Evolutionary conservation across 2,888 invertebrate genomes (phyloP), one percentile per base, ranked within the genome.

Genomic region (Nycteola revayana): DNA sequence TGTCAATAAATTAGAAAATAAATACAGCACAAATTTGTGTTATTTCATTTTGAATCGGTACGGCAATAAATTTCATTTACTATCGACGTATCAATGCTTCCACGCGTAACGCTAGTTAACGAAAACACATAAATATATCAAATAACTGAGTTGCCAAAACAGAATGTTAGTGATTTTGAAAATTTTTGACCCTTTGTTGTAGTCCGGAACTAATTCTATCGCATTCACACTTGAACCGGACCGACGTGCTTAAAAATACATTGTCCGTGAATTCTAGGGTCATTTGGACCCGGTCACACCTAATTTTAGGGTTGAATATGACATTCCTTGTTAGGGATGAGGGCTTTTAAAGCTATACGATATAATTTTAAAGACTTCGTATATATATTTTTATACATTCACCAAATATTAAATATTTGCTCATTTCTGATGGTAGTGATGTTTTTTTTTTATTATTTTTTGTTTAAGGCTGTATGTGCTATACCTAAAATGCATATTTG

Each of bases 261-360:
- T 88, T 77, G 78, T 70, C 80, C 87, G 81, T 86, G 59, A 85
- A 81, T 55, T 67, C 54, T 56, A 49, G 82, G 86, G 81, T 83
- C 82, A 75, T 75, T 82, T 73, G 61, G 60, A 64, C 60, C 64
- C 71, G 60, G 84, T 82, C 79, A 82, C 79, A 78, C 75, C 66
- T 76, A 63, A 75, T 80, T 78, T 71, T 56, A 44, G 59, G 63
- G 61, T 71, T 74, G 68, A 66, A 61, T 62, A 64, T 65, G 47
- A 41, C 34, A 36, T 34, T 53, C 21, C 34, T 35, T 27, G 44
- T 29, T 49, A 25, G 21, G n/a, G n/a, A n/a, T n/a, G n/a, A n/a
- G n/a, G n/a, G n/a, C n/a, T n/a, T n/a, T n/a, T n/a, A n/a, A n/a
- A n/a, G n/a, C n/a, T n/a, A n/a, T n/a, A n/a, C n/a, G n/a, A n/a